A percentile compares a stretch with the other conserved stretches of the same genome.
phyloP scores from a whole-genome alignment of 1,140 invertebrate genomes.

The Pachyrhynchus sulphureomaculatus region DNA sequence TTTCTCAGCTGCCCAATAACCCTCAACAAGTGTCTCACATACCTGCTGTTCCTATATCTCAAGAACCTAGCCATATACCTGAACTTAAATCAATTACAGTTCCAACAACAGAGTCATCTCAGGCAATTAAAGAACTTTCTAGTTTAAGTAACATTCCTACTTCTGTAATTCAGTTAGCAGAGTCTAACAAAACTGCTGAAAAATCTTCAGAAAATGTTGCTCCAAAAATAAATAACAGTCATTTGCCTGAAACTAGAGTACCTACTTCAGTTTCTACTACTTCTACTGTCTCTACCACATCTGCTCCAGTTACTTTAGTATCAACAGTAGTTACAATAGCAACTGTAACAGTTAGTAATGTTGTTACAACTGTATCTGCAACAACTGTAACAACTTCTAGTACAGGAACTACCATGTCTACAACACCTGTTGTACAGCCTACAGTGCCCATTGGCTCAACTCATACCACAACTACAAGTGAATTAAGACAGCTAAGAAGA shows the following conservation, averaged over 20 bases:
- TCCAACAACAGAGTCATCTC: not conserved
- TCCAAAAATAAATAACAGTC: slow-evolving; percentile 6
- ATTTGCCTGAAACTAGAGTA: not conserved
- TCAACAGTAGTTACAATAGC: not conserved
- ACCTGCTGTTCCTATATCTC: too few species aligned
- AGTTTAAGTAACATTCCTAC: not conserved
- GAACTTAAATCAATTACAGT: not conserved
- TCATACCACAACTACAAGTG: slow-evolving; percentile 23
- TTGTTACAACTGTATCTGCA: not conserved
- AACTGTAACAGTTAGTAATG: not conserved
- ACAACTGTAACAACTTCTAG: not conserved
- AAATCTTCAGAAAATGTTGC: not conserved
- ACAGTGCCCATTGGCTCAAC: slow-evolving; percentile 8
- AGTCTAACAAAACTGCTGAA: not conserved
- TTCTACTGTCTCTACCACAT: not conserved
- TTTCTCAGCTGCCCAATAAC: not conserved
- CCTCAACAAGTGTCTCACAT: too few species aligned
- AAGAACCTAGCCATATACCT: too few species aligned
- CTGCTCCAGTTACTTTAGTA: not conserved
- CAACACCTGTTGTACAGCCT: not conserved
- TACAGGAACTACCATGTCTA: not conserved
- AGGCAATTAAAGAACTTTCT: not conserved
- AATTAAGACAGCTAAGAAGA: slow-evolving; percentile 16
- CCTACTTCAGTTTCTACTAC: too few species aligned
- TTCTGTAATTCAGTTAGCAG: slow-evolving; percentile 1